Evolutionary conservation across 2,888 invertebrate genomes (phyloP), one percentile per base, ranked within the genome.

Genomic region (Doris montereyensis): DNA sequence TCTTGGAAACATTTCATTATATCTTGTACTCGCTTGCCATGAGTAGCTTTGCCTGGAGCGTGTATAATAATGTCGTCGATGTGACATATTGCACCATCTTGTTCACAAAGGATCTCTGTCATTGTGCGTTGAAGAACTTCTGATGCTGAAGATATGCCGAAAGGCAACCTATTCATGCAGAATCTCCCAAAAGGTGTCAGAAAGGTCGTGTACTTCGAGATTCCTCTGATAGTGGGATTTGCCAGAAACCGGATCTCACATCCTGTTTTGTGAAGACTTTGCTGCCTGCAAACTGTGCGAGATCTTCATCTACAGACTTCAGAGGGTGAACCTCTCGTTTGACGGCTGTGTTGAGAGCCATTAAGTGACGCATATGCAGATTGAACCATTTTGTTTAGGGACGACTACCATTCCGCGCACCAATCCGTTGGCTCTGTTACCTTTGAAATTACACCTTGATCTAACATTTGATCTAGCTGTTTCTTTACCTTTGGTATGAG

Each of bases 391-490:
- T 30, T 77, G 78, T 80, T 88, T 88, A 13, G 82, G 83, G 0
- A 86, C 88, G 2, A 86, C 83, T 0, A 91, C 90, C 2, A 74
- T 74, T 1, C 60, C 74, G n/a, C n/a, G n/a, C n/a, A n/a, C n/a
- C 32, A n/a, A n/a, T n/a, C n/a, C n/a, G n/a, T n/a, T n/a, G n/a
- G n/a, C n/a, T n/a, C n/a, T n/a, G n/a, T n/a, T n/a, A n/a, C n/a
- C n/a, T n/a, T n/a, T n/a, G n/a, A n/a, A n/a, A n/a, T n/a, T n/a
- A n/a, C n/a, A n/a, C n/a, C n/a, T n/a, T n/a, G n/a, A n/a, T n/a
- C n/a, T n/a, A n/a, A n/a, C n/a, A n/a, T n/a, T n/a, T n/a, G n/a
- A n/a, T n/a, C n/a, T n/a, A n/a, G n/a, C n/a, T n/a, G n/a, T n/a
- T n/a, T n/a, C n/a, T n/a, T n/a, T 1, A 73, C 78, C 68, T 86